These are phyloP conservation scores for Onychostoma macrolepis DNA, from an alignment of 2,113 vertebrate genomes.

Conservation along the genomic window DNA sequence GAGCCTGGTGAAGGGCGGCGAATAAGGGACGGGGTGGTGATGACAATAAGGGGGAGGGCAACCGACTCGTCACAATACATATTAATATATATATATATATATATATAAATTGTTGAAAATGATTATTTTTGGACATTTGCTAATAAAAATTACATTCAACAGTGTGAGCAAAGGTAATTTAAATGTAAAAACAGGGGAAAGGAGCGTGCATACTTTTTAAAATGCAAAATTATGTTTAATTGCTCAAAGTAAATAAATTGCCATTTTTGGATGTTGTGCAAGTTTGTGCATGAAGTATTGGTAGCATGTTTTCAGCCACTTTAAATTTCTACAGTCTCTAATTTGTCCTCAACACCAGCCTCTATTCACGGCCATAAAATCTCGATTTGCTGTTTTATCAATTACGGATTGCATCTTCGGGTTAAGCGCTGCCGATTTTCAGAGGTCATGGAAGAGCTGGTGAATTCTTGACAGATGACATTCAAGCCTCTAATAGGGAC, in stretches of 20 bases:
- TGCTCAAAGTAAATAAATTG: background rate
- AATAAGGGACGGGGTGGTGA: too few species aligned
- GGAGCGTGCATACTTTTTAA: too few species aligned
- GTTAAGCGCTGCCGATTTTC: constrained; percentile 14
- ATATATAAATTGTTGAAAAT: too few species aligned
- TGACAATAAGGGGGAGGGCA: too few species aligned
- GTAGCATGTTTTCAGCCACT: background rate
- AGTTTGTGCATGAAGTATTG: background rate
- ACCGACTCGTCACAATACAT: too few species aligned
- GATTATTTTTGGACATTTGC: too few species aligned
- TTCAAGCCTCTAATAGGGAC: constrained; percentile 63
- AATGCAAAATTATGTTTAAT: background rate
- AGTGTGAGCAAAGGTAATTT: too few species aligned
- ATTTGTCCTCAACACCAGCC: background rate
- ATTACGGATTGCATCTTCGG: constrained; percentile 4
- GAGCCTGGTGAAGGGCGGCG: too few species aligned
- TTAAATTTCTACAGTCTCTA: background rate
- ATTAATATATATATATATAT: too few species aligned
- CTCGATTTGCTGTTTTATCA: background rate
- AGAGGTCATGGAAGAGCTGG: constrained; percentile 43
- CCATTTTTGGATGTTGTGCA: background rate
- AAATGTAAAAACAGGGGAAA: too few species aligned
- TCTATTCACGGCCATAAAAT: background rate
- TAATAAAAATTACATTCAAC: too few species aligned
- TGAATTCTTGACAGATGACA: constrained; percentile 59